Evolutionary conservation across 37 sponge, comb jelly and placozoan genomes (phyloP).

Genomic region (Haliclona indistincta): DNA sequence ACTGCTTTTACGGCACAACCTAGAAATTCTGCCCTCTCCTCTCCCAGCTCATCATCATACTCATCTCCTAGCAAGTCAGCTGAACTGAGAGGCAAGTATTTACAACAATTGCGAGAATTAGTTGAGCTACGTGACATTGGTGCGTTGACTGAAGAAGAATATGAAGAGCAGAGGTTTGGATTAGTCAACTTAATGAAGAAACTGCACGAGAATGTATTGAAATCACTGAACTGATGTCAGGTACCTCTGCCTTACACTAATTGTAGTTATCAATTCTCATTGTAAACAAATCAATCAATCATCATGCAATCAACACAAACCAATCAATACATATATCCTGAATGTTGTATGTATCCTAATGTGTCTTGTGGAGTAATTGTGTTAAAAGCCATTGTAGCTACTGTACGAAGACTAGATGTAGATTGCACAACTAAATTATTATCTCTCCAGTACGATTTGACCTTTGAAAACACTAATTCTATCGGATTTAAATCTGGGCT

Average conservation of each 20-base stretch:
- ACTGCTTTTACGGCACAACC: too few species aligned
- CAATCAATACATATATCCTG: neutral
- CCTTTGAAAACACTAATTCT: slow-evolving; percentile 19
- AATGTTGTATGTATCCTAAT: too few species aligned
- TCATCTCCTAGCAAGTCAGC: slow-evolving; percentile 4
- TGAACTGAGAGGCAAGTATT: neutral
- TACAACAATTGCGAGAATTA: neutral
- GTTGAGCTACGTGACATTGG: slow-evolving; percentile 7
- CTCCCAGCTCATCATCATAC: too few species aligned
- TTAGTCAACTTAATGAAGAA: slow-evolving; percentile 1
- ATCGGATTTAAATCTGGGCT: too few species aligned
- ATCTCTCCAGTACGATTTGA: slow-evolving; percentile 2
- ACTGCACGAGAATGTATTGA: neutral
- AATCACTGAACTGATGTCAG: neutral
- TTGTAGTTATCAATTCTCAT: neutral
- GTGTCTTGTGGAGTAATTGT: slow-evolving; percentile 10
- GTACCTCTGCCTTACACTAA: neutral
- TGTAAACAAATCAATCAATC: neutral
- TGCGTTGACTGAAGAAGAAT: slow-evolving; percentile 13
- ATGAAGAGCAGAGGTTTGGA: slow-evolving; percentile 2
- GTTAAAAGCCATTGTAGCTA: slow-evolving; percentile 13
- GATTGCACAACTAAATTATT: neutral
- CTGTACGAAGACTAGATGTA: too few species aligned
- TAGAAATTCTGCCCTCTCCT: too few species aligned
- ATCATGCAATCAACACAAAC: neutral